Evolutionary conservation across 2,113 vertebrate species (phyloP), one percentile per base, ranked within the genome.

Genomic region (Ardeotis arabs): DNA sequence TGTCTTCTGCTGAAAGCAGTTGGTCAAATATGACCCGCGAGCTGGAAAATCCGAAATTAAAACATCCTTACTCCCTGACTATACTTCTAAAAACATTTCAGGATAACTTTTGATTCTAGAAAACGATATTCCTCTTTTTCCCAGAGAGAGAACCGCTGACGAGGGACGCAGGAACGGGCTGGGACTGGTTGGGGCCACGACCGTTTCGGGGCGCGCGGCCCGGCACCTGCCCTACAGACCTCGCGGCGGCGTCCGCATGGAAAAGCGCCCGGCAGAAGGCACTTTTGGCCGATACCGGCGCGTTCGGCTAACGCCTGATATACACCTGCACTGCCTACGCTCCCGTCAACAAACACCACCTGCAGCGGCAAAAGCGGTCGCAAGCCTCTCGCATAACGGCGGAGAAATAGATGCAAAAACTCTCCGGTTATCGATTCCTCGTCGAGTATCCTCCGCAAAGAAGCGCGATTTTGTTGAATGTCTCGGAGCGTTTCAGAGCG

Each of bases 1-100:
- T 96, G 98, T 97, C 98, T 98, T 97, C 97, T 60, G 89, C 95
- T 97, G 96, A 97, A 98, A 98, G 98, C 97, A 97, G 97, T 98
- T 97, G 98, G 98, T 98, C 98, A 98, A 98, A 98, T 98, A 98
- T 97, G 97, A 97, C 83, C 97, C 96, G 94, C 75, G 97, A 98
- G 97, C 97, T 97, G 96, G 96, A 97, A 97, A 98, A 98, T 95
- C 91, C 89, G 94, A 97, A 98, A 97, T 97, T 93, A 92, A 97
- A 97, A 96, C 96, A 95, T 92, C 95, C 92, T 87, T 95, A 53
- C 86, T 77, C 76, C 63, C 86, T 76, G 13, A 18, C 90, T 76
- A 88, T 87, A 82, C 80, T 14, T 41, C 80, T 56, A 97, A 96
- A 96, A 96, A 97, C 92, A 97, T 95, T 39, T 23, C 47, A 50